These are phyloP conservation scores for Actinernus sp. DNA, from an alignment of 92 coral and sea anemone species.

Conservation along the genomic window DNA sequence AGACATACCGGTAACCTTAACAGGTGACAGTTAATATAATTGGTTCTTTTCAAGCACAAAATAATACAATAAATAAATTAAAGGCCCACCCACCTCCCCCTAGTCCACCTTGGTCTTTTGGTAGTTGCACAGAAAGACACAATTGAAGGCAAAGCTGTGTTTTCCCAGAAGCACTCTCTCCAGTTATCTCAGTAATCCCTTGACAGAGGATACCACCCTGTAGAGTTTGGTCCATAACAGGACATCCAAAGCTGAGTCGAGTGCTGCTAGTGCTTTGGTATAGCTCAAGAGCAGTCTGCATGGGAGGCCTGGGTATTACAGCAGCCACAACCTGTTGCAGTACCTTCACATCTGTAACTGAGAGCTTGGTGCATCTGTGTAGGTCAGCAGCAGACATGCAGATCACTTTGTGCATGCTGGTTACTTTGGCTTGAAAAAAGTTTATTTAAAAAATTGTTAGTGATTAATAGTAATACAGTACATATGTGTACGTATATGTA, in stretches of 20 bases:
- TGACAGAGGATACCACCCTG: conserved; percentile 82
- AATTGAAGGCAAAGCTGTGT: conserved; percentile 94
- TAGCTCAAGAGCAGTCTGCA: conserved; percentile 80
- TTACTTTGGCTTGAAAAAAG: conserved; percentile 52
- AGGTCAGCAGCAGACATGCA: conserved; percentile 90
- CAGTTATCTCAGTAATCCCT: conserved; percentile 91
- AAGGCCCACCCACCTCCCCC: conserved; percentile 87
- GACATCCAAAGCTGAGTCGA: conserved; percentile 78
- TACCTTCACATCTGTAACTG: conserved; percentile 65
- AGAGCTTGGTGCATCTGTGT: conserved; percentile 82
- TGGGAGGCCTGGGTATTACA: conserved; percentile 66
- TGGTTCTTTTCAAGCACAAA: too few relatives aligned
- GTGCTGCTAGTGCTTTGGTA: conserved; percentile 28
- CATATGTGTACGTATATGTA: too few relatives aligned
- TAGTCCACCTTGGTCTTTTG: conserved; percentile 73
- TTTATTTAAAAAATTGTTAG: too few relatives aligned
- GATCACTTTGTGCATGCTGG: conserved; percentile 60
- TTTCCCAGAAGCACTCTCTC: conserved; percentile 94
- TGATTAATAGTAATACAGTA: too few relatives aligned
- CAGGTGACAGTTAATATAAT: too few relatives aligned
- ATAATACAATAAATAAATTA: too few relatives aligned
- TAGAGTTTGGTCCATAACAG: conserved; percentile 66
- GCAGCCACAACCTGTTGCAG: conserved; percentile 77
- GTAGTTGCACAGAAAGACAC: conserved; percentile 92
- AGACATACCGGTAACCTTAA: too few relatives aligned